phyloP scores from a whole-genome alignment of 2,797 vertebrate genomes.

The Crenichthys baileyi region DNA sequence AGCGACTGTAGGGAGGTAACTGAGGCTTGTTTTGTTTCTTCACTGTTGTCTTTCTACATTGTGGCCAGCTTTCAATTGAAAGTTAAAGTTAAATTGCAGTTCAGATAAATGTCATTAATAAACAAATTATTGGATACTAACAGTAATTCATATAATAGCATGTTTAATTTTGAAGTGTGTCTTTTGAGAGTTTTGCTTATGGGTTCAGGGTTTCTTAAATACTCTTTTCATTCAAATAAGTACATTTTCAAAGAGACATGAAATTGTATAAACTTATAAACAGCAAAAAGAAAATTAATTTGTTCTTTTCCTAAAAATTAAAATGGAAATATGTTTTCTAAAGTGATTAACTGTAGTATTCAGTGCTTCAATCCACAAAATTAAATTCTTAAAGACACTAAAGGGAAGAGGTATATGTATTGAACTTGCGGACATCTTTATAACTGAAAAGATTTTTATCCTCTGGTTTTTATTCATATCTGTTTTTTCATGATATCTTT shows the following conservation, averaged over 20 bases:
- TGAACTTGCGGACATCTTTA: conserved; percentile 34
- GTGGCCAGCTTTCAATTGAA: conserved; percentile 31
- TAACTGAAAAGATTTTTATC: conserved; percentile 58
- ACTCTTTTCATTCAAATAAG: conserved; percentile 1
- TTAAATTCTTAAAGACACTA: too few relatives aligned
- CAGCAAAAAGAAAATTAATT: neutral
- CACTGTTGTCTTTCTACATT: conserved; percentile 75
- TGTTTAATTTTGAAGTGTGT: neutral
- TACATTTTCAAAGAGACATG: neutral
- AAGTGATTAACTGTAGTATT: neutral
- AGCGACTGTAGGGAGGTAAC: conserved; percentile 85
- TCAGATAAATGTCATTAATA: conserved; percentile 82
- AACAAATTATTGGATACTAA: conserved; percentile 76
- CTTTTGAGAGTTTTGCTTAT: neutral
- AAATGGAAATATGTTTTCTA: neutral
- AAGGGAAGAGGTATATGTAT: neutral
- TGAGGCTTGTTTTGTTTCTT: conserved; percentile 78
- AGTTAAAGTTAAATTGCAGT: conserved; percentile 72
- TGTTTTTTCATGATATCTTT: conserved; percentile 67
- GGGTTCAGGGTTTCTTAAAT: neutral
- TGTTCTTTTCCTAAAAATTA: neutral
- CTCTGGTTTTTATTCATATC: conserved; percentile 66
- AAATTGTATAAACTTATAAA: neutral
- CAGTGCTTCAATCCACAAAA: neutral
- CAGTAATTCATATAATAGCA: neutral